A percentile compares a stretch with the other conserved stretches of the same genome.
Conservation (phyloP, 1,140 invertebrate species). For the Cryptotermes secundus region DNA sequence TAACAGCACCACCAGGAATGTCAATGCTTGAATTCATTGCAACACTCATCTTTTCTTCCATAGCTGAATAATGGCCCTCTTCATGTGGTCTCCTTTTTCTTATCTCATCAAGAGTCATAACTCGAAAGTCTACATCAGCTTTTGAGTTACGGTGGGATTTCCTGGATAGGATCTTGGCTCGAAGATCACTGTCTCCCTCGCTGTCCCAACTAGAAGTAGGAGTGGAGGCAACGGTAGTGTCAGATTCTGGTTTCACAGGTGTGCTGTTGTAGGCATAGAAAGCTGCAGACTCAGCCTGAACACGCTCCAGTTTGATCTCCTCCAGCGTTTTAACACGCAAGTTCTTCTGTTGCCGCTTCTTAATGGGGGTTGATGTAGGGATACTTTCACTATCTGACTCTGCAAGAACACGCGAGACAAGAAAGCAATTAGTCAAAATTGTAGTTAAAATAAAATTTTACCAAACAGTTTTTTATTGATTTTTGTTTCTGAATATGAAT, state of each 20-base stretch:
- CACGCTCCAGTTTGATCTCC: slow-evolving; percentile 63
- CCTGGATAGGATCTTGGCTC: not conserved
- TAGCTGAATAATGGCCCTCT: slow-evolving; percentile 42
- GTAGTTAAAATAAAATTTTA: slow-evolving; percentile 22
- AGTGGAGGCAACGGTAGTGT: slow-evolving; percentile 32
- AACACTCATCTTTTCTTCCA: not conserved
- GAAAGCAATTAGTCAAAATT: slow-evolving; percentile 30
- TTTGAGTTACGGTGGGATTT: not conserved
- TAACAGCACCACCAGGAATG: not conserved
- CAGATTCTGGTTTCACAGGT: slow-evolving; percentile 32
- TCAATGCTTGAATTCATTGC: not conserved
- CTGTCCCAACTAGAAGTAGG: not conserved
- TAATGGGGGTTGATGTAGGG: slow-evolving; percentile 59
- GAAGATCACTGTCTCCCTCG: slow-evolving; percentile 18
- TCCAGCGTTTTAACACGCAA: slow-evolving; percentile 63
- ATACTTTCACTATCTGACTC: slow-evolving; percentile 69
- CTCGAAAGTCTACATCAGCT: slow-evolving; percentile 44
- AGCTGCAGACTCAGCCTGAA: slow-evolving; percentile 65
- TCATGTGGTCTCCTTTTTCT: slow-evolving; percentile 65
- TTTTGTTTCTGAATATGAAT: slow-evolving; percentile 13
- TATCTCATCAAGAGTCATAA: slow-evolving; percentile 66
- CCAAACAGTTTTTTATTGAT: not conserved
- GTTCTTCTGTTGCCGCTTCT: slow-evolving; percentile 41
- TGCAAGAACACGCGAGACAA: slow-evolving; percentile 59
- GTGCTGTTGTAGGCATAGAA: slow-evolving; percentile 58